phyloP scores from a whole-genome alignment of 2,113 vertebrate genomes.

The Pseudorhombus dupliciocellatus region DNA sequence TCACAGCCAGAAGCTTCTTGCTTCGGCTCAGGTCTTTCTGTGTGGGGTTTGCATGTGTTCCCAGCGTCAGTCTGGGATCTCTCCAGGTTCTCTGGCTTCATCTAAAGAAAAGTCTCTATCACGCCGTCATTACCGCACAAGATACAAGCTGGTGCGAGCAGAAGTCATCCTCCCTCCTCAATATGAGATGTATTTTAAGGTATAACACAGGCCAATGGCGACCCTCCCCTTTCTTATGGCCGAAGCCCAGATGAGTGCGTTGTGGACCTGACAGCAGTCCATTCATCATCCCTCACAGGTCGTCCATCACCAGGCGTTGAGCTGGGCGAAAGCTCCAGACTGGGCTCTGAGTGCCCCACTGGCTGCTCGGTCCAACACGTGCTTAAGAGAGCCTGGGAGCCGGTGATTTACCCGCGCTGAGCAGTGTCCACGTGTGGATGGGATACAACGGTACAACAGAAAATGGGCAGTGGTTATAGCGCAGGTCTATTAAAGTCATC shows the following conservation, averaged over 20 bases:
- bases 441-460: conserved; percentile 30
- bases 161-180: neutral
- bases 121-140: neutral
- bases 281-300: conserved; percentile 65
- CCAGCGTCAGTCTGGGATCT: no score
- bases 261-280: conserved; percentile 54
- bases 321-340: conserved; percentile 13
- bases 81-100: no score
- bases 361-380: conserved; percentile 40
- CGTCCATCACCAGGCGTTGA: conserved; percentile 64
- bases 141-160: neutral
- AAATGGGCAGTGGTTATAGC: conserved; percentile 13
- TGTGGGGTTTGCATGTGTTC: no score
- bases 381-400: conserved; percentile 22
- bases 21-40: no score
- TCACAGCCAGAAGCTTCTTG: no score
- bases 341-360: conserved; percentile 29
- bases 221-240: conserved; percentile 49
- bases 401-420: conserved; percentile 41
- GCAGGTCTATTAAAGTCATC: conserved; percentile 18
- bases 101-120: no score
- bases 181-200: conserved; percentile 45
- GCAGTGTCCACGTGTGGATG: conserved; percentile 21
- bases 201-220: conserved; percentile 23
- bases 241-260: conserved; percentile 63